These are phyloP conservation scores for Mallotus villosus DNA, from an alignment of 2,797 vertebrate species.

Conservation along the genomic window DNA sequence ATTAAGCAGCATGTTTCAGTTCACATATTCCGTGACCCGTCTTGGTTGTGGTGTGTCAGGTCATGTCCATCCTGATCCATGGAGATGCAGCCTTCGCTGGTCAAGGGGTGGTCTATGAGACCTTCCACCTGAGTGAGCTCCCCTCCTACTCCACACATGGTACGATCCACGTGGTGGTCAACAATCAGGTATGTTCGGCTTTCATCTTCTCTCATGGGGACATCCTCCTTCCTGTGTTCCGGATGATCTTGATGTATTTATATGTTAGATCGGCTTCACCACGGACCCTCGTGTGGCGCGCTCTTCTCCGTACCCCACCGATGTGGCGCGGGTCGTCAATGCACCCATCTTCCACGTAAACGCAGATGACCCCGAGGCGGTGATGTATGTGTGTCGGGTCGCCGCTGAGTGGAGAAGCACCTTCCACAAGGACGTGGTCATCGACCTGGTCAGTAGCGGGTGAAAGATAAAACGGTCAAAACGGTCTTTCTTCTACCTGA, in stretches of 20 bases:
- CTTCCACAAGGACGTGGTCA: constrained; percentile 89
- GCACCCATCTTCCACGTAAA: constrained; percentile 90
- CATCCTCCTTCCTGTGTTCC: not conserved
- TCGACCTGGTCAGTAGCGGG: constrained; percentile 78
- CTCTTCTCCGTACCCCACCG: constrained; percentile 85
- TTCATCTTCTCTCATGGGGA: not conserved
- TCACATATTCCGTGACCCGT: constrained; percentile 1
- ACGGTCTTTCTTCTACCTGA: too few species aligned
- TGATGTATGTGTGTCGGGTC: constrained; percentile 87
- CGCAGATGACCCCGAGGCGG: constrained; percentile 84
- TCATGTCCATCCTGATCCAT: constrained; percentile 87
- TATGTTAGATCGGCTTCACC: constrained; percentile 83
- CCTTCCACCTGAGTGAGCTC: constrained; percentile 86
- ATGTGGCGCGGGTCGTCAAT: constrained; percentile 85
- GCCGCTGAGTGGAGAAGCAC: constrained; percentile 87
- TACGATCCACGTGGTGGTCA: constrained; percentile 86
- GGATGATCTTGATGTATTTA: not conserved
- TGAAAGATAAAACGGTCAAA: too few species aligned
- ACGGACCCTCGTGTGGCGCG: constrained; percentile 88
- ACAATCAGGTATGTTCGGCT: constrained; percentile 82
- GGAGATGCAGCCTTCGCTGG: constrained; percentile 89
- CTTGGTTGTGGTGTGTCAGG: constrained; percentile 62
- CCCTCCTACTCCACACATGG: constrained; percentile 87
- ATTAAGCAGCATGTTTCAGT: not conserved
- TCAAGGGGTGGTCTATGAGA: constrained; percentile 88